Evolutionary conservation across 30 jellyfish, hydroid and myxozoan genomes (phyloP), one percentile per base, ranked within the genome.

Genomic region (Rhopilema esculentum): DNA sequence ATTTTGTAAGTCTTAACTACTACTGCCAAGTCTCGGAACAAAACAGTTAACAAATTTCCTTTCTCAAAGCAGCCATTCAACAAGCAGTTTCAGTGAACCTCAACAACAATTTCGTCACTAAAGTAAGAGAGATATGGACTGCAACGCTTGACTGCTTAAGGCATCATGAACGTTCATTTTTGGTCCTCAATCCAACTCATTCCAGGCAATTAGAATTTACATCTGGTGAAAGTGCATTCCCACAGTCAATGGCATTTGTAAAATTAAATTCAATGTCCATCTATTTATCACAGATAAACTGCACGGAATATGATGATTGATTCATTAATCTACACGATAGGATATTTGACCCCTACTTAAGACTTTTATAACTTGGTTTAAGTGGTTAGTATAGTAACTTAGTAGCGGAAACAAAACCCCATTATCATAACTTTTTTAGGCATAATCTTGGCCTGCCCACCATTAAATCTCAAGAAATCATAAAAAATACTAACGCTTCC

Each of bases 401-500:
- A n/a, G n/a, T n/a, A n/a, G n/a, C n/a, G n/a, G n/a, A n/a, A n/a
- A n/a, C n/a, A n/a, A n/a, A n/a, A n/a, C n/a, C n/a, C n/a, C n/a
- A n/a, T n/a, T n/a, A n/a, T n/a, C n/a, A n/a, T n/a, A n/a, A n/a
- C n/a, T n/a, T n/a, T n/a, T n/a, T n/a, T n/a, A n/a, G n/a, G n/a
- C n/a, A n/a, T n/a, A 12, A 40, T 40, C 6, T 12, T 40, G 57
- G 57, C 57, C 6, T 40, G 9, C 6, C 57, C 6, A 40, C 12
- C 9, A 2, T 40, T 40, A 12, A 2, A 12, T 40, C 57, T 6
- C 57, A 40, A 12, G 6, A 40, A 40, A 40, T 2, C 6, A 27
- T 40, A 51, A 31, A 16, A 23, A 67, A 25, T 71, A 91, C 98
- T 81, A 66, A 93, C 98, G 95, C 62, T 88, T 81, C 98, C 98